Base-by-base conservation (phyloP, 2,888 invertebrate genomes). In the Octonoba sinensis region DNA sequence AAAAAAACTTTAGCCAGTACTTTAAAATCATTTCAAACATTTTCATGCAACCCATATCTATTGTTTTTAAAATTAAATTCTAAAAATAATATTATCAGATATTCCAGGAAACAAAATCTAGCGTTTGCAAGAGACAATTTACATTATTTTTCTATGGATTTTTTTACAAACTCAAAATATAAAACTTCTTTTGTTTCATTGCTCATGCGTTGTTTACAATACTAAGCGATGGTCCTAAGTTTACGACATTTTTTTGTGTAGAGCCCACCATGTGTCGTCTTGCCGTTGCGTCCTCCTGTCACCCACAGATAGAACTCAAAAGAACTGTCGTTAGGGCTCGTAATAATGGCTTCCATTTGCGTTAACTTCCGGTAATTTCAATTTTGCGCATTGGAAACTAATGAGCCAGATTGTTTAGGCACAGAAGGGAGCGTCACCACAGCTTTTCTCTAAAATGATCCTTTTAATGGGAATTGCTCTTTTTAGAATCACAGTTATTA, bases 321-420 rank as follows among this genome's bases (percentile, higher is more conserved):
- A 75, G 75, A 59, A 67, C 75, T 75, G 59, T 75, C 75, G 64
- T 75, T 75, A 75, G 60, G 54, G 27, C 59, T n/a, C 27, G 20
- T 67, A 75, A 75, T 75, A 56, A 54, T 60, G 66, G n/a, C 36
- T 11, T 27, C 66, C 75, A 75, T 75, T 75, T 67, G 44, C 60
- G 24, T 44, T 54, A 59, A 66, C 46, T 66, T 47, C 60, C 67
- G 27, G 75, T 75, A 75, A 75, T 75, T 75, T 75, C 75, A 75
- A 75, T 75, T 75, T 69, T 59, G 59, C 44, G 75, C 75, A 75
- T 67, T 60, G 67, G 67, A 75, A 75, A 60, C 75, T 75, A 67
- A 75, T 66, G 75, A 75, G 59, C 36, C 75, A 75, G 67, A 75
- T 75, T 75, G 67, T 22, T 72, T 36, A 8, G 11, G 59, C 20